phyloP scores from a whole-genome alignment of 2,797 vertebrate genomes.

The Cyclura pinguis region DNA sequence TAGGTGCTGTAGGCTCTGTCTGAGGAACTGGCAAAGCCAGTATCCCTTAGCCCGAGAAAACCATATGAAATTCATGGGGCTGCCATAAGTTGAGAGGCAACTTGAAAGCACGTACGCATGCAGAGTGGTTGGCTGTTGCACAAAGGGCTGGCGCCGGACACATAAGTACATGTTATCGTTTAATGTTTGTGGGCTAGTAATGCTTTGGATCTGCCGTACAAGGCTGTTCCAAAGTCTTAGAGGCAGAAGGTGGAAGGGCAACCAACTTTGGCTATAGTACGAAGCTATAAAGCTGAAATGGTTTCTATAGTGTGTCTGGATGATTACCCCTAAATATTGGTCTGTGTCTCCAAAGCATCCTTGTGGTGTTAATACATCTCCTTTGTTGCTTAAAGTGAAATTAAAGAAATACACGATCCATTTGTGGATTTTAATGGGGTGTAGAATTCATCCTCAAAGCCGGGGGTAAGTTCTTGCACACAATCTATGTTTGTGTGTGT shows the following conservation, averaged over 20 bases:
- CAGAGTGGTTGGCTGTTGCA: no score
- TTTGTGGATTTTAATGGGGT: conserved; percentile 45
- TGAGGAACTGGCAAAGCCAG: no score
- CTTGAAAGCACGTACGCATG: no score
- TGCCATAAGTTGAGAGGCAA: no score
- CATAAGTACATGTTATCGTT: no score
- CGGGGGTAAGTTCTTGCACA: conserved; percentile 48
- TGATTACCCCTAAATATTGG: background rate
- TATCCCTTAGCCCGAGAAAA: no score
- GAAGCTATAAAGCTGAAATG: background rate
- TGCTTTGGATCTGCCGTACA: background rate
- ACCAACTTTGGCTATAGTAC: background rate
- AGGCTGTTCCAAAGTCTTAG: background rate
- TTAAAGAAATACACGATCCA: conserved; percentile 54
- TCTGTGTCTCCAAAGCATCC: background rate
- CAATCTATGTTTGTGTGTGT: conserved; percentile 38
- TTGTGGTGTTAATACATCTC: background rate
- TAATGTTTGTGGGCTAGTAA: background rate
- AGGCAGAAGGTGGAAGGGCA: background rate
- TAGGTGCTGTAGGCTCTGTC: no score
- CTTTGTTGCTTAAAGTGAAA: background rate
- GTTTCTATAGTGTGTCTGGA: background rate
- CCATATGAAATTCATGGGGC: no score
- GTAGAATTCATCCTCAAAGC: conserved; percentile 41
- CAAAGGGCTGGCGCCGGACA: no score